Evolutionary conservation across 2,888 invertebrate genomes (phyloP).

Genomic region (Oasisia sp.): DNA sequence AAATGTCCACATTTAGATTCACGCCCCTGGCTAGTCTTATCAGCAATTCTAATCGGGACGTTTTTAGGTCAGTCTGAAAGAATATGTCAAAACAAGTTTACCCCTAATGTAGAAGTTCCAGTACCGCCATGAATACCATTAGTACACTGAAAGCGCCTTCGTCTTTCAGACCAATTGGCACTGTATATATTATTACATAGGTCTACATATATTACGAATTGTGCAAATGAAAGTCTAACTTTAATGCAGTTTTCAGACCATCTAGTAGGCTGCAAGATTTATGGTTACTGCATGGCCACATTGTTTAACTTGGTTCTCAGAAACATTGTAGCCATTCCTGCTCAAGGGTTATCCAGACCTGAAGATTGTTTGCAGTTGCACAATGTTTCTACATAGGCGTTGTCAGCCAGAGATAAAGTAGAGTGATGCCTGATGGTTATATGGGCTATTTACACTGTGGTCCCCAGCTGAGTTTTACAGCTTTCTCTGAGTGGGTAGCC

Average conservation of each 20-base stretch:
- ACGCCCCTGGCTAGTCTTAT: not conserved
- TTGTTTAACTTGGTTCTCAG: not conserved
- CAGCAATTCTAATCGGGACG: not conserved
- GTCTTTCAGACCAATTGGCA: not conserved
- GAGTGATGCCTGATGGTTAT: not conserved
- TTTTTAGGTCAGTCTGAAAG: conserved; percentile 13
- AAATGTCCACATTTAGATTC: not conserved
- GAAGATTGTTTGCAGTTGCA: not conserved
- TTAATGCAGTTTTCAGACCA: not conserved
- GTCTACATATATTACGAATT: not conserved
- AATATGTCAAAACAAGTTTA: conserved; percentile 17
- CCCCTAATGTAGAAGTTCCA: not conserved
- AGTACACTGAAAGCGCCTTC: not conserved
- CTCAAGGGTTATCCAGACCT: not conserved
- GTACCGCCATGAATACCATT: not conserved
- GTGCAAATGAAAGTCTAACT: not conserved
- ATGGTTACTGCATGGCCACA: not conserved
- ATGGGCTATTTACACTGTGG: not conserved
- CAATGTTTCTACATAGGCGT: not conserved
- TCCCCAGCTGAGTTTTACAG: not conserved
- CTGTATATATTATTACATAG: not conserved
- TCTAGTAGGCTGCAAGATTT: not conserved
- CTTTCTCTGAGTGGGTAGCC: not conserved
- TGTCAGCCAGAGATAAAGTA: not conserved
- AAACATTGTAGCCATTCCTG: not conserved